A percentile compares a stretch with the other conserved stretches of the same genome.
phyloP scores from a whole-genome alignment of 2,113 vertebrate genomes.

The Aleadryas rufinucha region DNA sequence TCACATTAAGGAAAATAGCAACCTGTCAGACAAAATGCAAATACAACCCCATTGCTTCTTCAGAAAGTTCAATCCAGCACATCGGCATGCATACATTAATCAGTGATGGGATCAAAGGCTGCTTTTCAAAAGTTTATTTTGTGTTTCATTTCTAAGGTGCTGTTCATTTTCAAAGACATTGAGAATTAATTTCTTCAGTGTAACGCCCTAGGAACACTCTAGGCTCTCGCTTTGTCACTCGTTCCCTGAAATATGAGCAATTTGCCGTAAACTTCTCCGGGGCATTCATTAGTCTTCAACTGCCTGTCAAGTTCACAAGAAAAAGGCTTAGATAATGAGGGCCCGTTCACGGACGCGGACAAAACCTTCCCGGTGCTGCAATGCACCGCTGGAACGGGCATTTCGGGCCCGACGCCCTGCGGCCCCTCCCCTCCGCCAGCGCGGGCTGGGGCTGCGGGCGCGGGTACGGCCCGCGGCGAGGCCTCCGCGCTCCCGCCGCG shows the following conservation, averaged over 20 bases:
- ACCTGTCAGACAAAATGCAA: not conserved
- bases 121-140: not conserved
- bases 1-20: not conserved
- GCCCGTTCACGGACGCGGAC: too few species aligned
- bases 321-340: too few species aligned
- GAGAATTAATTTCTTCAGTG: not conserved
- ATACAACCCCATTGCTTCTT: not conserved
- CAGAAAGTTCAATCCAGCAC: not conserved
- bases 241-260: not conserved
- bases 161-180: not conserved
- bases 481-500: not conserved
- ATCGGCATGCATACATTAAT: not conserved
- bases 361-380: fast-evolving
- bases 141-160: not conserved
- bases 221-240: not conserved
- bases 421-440: fast-evolving
- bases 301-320: not conserved
- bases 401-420: fast-evolving
- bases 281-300: not conserved
- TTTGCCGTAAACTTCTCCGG: not conserved
- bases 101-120: not conserved
- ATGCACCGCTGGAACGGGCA: fast-evolving
- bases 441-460: fast-evolving
- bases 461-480: too few species aligned
- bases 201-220: not conserved